phyloP scores from a whole-genome alignment of 30 jellyfish, hydroid and myxozoan species.

The Pseudorhiza aurosa region DNA sequence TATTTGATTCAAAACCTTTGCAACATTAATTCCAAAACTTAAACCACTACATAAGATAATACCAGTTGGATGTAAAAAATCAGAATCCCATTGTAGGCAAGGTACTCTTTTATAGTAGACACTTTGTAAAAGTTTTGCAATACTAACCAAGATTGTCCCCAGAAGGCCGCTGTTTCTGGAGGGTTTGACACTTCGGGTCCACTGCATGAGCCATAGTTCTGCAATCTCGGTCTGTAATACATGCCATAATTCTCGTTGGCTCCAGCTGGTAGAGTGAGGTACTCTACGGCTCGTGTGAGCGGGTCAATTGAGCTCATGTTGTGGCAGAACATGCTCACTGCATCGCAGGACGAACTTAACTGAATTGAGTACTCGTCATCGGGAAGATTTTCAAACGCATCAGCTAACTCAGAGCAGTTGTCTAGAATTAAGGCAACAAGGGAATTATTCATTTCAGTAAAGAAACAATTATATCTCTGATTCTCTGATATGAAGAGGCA shows the following conservation, averaged over 20 bases:
- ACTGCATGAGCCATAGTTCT: conserved; percentile 75
- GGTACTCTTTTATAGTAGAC: too few relatives aligned
- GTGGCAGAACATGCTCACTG: conserved; percentile 71
- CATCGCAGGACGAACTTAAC: conserved; percentile 61
- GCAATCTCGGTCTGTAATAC: conserved; percentile 82
- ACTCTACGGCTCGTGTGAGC: conserved; percentile 62
- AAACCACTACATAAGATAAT: too few relatives aligned
- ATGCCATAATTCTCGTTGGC: conserved; percentile 77
- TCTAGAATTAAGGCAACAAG: conserved; percentile 23
- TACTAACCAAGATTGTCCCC: conserved; percentile 93
- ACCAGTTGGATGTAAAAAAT: too few relatives aligned
- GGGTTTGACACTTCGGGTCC: conserved; percentile 83
- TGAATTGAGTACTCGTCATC: conserved; percentile 91
- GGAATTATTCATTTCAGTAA: not conserved
- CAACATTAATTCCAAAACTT: too few relatives aligned
- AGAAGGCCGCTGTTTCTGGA: conserved; percentile 60
- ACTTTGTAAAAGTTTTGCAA: not conserved
- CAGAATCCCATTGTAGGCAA: too few relatives aligned
- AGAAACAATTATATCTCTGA: not conserved
- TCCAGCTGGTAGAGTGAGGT: conserved; percentile 79
- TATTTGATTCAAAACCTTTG: too few relatives aligned
- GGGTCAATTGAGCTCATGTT: conserved; percentile 77
- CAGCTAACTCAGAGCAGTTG: conserved; percentile 76
- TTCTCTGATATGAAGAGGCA: not conserved
- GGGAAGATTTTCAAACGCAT: conserved; percentile 62